phyloP scores from a whole-genome alignment of 2,113 vertebrate species.

The Jacana jacana region DNA sequence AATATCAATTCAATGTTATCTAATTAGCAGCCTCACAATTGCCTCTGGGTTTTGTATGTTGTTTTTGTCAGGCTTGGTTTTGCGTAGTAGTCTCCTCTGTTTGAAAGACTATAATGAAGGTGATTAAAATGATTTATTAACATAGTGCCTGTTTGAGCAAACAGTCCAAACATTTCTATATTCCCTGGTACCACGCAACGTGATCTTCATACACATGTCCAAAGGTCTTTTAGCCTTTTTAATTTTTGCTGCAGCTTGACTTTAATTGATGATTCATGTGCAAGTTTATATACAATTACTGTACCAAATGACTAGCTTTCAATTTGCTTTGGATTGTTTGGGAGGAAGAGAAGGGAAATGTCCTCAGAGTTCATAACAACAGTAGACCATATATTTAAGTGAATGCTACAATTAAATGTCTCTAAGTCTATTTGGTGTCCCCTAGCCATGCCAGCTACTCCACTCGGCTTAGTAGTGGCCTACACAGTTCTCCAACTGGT shows the following conservation, averaged over 20 bases:
- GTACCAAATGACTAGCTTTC: not conserved
- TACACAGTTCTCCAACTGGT: not conserved
- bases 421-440: not conserved
- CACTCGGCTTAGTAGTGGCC: not conserved
- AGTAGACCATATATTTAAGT: not conserved
- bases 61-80: not conserved
- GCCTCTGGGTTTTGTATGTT: not conserved
- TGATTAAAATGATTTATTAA: conserved; percentile 60
- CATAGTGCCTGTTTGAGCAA: not conserved
- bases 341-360: not conserved
- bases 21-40: conserved; percentile 52
- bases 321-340: conserved; percentile 41
- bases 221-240: not conserved
- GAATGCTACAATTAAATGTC: not conserved
- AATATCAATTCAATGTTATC: conserved; percentile 40
- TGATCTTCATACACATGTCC: conserved; percentile 29
- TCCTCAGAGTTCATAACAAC: not conserved
- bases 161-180: conserved; percentile 38
- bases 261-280: conserved; percentile 57
- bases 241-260: conserved; percentile 9
- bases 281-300: conserved; percentile 33
- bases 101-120: conserved; percentile 34
- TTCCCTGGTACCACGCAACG: not conserved
- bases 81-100: not conserved
- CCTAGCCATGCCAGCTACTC: not conserved